These are phyloP conservation scores for Danaus chrysippus DNA, from an alignment of 2,888 invertebrate species.

Conservation along the genomic window DNA sequence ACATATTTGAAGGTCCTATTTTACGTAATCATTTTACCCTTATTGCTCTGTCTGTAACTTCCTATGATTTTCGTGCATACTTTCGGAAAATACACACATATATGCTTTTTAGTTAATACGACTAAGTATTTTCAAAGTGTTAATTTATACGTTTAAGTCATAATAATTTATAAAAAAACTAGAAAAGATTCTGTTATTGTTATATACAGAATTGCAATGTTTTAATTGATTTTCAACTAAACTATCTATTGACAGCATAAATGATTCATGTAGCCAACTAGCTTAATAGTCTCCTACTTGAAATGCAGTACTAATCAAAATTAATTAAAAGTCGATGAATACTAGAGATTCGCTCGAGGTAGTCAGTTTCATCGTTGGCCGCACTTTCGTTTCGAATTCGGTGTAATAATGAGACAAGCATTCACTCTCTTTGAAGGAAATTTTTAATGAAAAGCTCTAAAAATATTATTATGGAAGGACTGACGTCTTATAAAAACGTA, in stretches of 20 bases:
- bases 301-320: conserved; percentile 31
- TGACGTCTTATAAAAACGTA: conserved; percentile 54
- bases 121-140: background rate
- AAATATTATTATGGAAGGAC: conserved; percentile 54
- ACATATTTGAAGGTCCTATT: conserved; percentile 38
- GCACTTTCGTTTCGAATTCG: conserved; percentile 58
- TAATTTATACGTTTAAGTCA: background rate
- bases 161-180: background rate
- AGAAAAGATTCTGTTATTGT: background rate
- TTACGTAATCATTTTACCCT: conserved; percentile 38
- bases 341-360: conserved; percentile 41
- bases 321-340: conserved; percentile 34
- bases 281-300: conserved; percentile 19
- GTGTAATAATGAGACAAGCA: conserved; percentile 65
- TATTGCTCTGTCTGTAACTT: conserved; percentile 32
- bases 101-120: background rate
- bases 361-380: conserved; percentile 46
- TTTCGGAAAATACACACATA: background rate
- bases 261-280: conserved; percentile 1
- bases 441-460: conserved; percentile 66
- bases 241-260: conserved; percentile 3
- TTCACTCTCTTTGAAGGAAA: conserved; percentile 55
- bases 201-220: background rate
- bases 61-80: conserved; percentile 4
- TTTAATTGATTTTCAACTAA: background rate